Percentiles rank a stretch among this genome's conserved stretches.
phyloP scores from a whole-genome alignment of 2,888 invertebrate species.

The Papilio demoleus region DNA sequence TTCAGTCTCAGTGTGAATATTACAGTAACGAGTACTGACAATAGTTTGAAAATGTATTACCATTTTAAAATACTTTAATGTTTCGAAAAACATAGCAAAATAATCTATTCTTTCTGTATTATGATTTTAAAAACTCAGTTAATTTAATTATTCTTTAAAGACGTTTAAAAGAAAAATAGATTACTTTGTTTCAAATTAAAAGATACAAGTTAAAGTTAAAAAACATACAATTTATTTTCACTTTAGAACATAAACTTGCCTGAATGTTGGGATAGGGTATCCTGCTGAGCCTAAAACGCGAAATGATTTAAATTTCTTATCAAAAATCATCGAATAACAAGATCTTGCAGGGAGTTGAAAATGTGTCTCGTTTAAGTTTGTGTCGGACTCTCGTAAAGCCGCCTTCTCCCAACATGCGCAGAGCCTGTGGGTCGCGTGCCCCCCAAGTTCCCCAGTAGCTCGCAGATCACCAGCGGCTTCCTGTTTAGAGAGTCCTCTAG shows the following conservation, averaged over 20 bases:
- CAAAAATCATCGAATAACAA: constrained; percentile 41
- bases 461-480: constrained; percentile 85
- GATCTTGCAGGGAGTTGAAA: constrained; percentile 49
- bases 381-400: constrained; percentile 65
- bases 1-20: constrained; percentile 8
- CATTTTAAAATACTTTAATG: constrained; percentile 11
- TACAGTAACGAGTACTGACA: not conserved
- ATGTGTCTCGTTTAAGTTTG: constrained; percentile 44
- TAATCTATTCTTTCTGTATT: constrained; percentile 24
- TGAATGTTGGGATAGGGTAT: constrained; percentile 99
- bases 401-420: constrained; percentile 84
- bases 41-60: constrained; percentile 31
- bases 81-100: constrained; percentile 17
- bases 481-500: constrained; percentile 78
- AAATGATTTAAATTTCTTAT: constrained; percentile 46
- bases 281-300: constrained; percentile 86
- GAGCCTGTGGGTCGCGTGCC: constrained; percentile 87
- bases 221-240: constrained; percentile 66
- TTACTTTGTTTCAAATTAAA: constrained; percentile 15
- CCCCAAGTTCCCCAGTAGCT: constrained; percentile 84
- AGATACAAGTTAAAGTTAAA: constrained; percentile 61
- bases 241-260: constrained; percentile 84
- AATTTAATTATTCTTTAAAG: not conserved
- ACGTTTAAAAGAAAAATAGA: constrained; percentile 16
- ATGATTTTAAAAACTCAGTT: not conserved